Evolutionary conservation across 2,797 vertebrate species (phyloP), one percentile per base, ranked within the genome.

Genomic region (Sebastes iracundus): DNA sequence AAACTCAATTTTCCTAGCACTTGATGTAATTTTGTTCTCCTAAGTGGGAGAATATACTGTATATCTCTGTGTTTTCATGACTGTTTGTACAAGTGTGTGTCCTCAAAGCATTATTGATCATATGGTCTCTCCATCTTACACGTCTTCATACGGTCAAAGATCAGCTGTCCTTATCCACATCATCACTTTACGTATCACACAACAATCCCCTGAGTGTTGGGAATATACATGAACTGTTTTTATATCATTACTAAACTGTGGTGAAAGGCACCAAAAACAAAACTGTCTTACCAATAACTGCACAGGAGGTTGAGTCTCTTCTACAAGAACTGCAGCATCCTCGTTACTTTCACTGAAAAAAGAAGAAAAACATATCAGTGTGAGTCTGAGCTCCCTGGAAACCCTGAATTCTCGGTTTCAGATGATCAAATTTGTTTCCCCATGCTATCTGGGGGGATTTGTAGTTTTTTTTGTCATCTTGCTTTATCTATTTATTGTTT

Each of bases 41-140:
- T 64, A 9, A 25, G 8, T 18, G 5, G 63, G 42, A 67, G 6
- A 52, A 27, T 49, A 28, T 28, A 20, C 16, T 1, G 8, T 42
- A 2, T 25, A 1, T 63, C 28, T 60, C 35, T 60, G 14, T 58
- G 35, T 14, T 27, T 49, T 62, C 4, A 33, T 33, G 42, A 52
- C 23, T 60, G 28, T 49, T 71, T 55, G 23, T 75, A 25, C 13
- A 52, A 33, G 5, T 52, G 35, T 69, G 27, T 80, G 25, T 69
- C 32, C 25, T 71, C 3, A 62, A 53, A 62, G 2, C 7, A 63
- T 55, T 86, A 86, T 86, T 84, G 77, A 90, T 86, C 62, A 22
- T 10, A 23, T 4, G 11, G 4, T 73, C 12, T 53, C 33, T 20
- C 6, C 14, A 13, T 46, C 22, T 67, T 62, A 61, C 82, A 81